Evolutionary conservation across 2,797 vertebrate genomes (phyloP).

Genomic region (Fratercula arctica): DNA sequence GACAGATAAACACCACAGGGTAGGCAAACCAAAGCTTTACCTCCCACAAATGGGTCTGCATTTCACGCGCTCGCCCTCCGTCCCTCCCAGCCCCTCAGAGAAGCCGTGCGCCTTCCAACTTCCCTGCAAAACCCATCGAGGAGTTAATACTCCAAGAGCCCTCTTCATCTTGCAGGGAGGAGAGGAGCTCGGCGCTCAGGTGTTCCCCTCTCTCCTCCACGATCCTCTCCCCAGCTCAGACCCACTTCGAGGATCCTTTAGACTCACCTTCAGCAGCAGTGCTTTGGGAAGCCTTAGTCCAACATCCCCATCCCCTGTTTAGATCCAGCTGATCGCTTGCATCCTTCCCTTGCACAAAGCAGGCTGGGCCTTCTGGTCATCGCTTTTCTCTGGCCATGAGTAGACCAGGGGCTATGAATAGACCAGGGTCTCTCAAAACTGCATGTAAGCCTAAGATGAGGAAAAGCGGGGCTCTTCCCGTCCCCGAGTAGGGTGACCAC

Average conservation of each 20-base stretch:
- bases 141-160: not conserved
- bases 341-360: not conserved
- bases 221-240: not conserved
- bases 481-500: fast-evolving
- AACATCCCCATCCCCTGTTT: fast-evolving
- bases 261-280: not conserved
- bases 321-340: fast-evolving
- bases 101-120: fast-evolving
- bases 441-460: not conserved
- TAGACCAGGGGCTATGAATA: not conserved
- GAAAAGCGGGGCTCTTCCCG: not conserved
- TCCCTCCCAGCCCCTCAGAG: not conserved
- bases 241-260: not conserved
- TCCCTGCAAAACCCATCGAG: not conserved
- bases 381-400: not conserved
- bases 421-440: not conserved
- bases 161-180: not conserved
- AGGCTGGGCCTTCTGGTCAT: too few species aligned
- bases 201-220: not conserved
- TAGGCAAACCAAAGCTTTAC: not conserved
- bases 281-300: not conserved
- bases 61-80: not conserved
- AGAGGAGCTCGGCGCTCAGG: not conserved
- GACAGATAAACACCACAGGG: not conserved
- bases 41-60: not conserved